Evolutionary conservation across 2,888 invertebrate species (phyloP).

Genomic region (Cyrtodaria siliqua): DNA sequence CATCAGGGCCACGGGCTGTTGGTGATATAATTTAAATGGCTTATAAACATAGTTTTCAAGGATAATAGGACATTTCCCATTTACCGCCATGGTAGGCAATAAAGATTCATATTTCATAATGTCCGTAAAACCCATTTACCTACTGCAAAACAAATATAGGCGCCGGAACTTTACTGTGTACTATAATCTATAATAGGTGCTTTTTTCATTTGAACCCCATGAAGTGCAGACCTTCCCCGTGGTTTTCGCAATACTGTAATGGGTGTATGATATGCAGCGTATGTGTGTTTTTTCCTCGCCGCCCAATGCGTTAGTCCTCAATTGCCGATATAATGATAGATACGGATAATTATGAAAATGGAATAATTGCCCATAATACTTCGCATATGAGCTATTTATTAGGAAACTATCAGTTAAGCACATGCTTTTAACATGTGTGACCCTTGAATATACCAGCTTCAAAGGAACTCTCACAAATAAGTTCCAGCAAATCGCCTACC

Average conservation of each 20-base stretch:
- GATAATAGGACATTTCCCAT: slow-evolving; percentile 48
- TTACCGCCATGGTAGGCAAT: slow-evolving; percentile 10
- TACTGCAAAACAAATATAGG: slow-evolving; percentile 47
- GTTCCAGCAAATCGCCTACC: slow-evolving; percentile 14
- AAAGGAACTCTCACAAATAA: slow-evolving; percentile 18
- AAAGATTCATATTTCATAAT: slow-evolving; percentile 3
- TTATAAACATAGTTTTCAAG: slow-evolving; percentile 33
- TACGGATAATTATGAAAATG: slow-evolving; percentile 49
- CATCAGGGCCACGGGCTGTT: not conserved
- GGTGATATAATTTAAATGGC: slow-evolving; percentile 5
- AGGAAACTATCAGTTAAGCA: slow-evolving; percentile 34
- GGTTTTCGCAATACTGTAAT: slow-evolving; percentile 32
- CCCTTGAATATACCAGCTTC: slow-evolving; percentile 24
- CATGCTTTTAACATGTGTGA: slow-evolving; percentile 57
- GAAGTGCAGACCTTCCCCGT: slow-evolving; percentile 32
- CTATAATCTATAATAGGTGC: slow-evolving; percentile 52
- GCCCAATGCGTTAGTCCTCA: slow-evolving; percentile 45
- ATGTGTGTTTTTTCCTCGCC: slow-evolving; percentile 33
- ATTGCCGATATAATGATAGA: slow-evolving; percentile 46
- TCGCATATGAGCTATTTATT: slow-evolving; percentile 50
- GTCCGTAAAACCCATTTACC: slow-evolving; percentile 59
- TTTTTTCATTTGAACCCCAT: slow-evolving; percentile 44
- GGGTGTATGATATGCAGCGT: slow-evolving; percentile 37
- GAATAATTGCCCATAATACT: slow-evolving; percentile 59
- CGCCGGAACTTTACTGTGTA: slow-evolving; percentile 35